phyloP scores from a whole-genome alignment of 2,113 vertebrate species.

The Galemys pyrenaicus region DNA sequence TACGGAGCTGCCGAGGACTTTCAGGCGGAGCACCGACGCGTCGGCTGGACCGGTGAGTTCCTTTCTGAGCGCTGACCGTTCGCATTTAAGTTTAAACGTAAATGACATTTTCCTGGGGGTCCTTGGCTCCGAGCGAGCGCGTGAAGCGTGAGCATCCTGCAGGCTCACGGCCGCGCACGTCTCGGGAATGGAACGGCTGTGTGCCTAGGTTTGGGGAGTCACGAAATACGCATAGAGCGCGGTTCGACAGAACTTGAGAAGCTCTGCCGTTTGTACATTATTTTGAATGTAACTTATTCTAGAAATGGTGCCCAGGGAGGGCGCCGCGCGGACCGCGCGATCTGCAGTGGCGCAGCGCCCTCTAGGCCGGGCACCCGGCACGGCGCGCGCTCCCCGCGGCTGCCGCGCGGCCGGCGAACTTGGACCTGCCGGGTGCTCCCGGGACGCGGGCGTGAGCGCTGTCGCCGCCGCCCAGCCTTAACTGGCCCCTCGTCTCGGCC shows the following conservation, averaged over 20 bases:
- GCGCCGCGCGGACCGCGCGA: neutral
- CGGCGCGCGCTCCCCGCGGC: neutral
- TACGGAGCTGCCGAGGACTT: neutral
- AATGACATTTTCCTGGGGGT: neutral
- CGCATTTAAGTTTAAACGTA: conserved; percentile 51
- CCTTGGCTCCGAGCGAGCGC: neutral
- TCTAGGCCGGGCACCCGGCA: conserved; percentile 52
- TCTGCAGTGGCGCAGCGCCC: conserved; percentile 78
- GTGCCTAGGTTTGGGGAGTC: neutral
- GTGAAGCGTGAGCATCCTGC: neutral
- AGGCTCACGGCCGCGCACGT: neutral
- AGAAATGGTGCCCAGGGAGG: conserved; percentile 66
- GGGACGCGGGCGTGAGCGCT: neutral
- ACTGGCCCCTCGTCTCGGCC: neutral
- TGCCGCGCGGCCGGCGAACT: conserved; percentile 17
- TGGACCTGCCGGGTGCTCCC: conserved; percentile 33
- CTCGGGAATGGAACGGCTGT: neutral
- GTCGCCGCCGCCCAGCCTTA: neutral
- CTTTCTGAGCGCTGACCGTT: conserved; percentile 13
- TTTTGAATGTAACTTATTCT: conserved; percentile 71
- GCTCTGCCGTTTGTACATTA: conserved; percentile 45
- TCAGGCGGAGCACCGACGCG: neutral
- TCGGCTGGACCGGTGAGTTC: conserved; percentile 64
- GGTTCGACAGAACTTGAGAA: conserved; percentile 64
- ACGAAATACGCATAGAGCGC: neutral